These are phyloP conservation scores for Noctua comes DNA, from an alignment of 2,888 invertebrate genomes.

Conservation along the genomic window DNA sequence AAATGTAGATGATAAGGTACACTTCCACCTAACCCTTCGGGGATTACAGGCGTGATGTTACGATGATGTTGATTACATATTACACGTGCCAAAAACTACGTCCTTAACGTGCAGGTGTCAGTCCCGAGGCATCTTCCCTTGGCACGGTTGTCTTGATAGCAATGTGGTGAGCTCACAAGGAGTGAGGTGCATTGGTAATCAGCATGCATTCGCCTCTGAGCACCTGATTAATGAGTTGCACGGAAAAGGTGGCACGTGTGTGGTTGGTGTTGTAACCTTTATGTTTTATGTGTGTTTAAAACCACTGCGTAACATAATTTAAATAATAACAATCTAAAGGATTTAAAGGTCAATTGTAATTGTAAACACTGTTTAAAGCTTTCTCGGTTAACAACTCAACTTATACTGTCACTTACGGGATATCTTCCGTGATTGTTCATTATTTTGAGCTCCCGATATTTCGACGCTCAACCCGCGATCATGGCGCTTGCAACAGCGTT, in stretches of 20 bases:
- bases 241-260: slow-evolving; percentile 34
- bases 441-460: too few species aligned
- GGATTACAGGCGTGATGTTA: background rate
- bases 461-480: too few species aligned
- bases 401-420: too few species aligned
- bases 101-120: slow-evolving; percentile 48
- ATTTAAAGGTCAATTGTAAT: too few species aligned
- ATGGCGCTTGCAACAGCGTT: too few species aligned
- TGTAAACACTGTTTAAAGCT: too few species aligned
- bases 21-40: too few species aligned
- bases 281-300: too few species aligned
- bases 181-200: slow-evolving; percentile 43
- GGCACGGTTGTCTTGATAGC: slow-evolving; percentile 43
- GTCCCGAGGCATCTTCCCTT: slow-evolving; percentile 34
- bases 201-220: slow-evolving; percentile 12
- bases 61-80: background rate
- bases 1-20: background rate
- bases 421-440: too few species aligned
- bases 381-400: too few species aligned
- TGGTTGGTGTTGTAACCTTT: background rate
- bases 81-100: slow-evolving; percentile 33
- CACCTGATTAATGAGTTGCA: slow-evolving; percentile 20
- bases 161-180: slow-evolving; percentile 41
- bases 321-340: too few species aligned
- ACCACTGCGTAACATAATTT: too few species aligned